These are phyloP conservation scores for Dicycla oo DNA, from an alignment of 2,888 invertebrate genomes.

Conservation along the genomic window DNA sequence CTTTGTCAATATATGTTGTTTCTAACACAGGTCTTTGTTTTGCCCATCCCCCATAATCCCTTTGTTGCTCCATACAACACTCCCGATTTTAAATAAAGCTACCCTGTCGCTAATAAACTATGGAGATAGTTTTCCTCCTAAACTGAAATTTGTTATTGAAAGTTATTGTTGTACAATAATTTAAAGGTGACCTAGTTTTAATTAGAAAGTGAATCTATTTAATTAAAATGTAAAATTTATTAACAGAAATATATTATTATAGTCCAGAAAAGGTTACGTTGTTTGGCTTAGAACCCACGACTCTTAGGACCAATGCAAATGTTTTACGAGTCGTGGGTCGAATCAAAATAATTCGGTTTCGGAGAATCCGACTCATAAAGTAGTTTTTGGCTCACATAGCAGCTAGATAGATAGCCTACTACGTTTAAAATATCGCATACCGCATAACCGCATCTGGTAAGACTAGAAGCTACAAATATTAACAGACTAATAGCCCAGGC, in stretches of 20 bases:
- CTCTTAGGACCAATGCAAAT: not conserved
- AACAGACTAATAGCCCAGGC: not conserved
- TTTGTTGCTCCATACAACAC: conserved; percentile 16
- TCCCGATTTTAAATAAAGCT: conserved; percentile 16
- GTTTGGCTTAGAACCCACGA: not conserved
- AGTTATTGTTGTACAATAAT: too few relatives aligned
- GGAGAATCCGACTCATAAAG: not conserved
- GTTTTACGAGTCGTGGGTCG: too few relatives aligned
- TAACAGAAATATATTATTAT: not conserved
- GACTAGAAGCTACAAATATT: not conserved
- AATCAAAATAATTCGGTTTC: not conserved
- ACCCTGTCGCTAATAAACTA: not conserved
- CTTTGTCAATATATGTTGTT: not conserved
- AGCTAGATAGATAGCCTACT: too few relatives aligned
- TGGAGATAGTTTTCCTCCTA: not conserved
- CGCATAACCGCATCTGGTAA: not conserved
- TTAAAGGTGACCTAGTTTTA: too few relatives aligned
- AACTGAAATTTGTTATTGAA: too few relatives aligned
- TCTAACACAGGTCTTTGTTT: conserved; percentile 23
- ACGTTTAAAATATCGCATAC: not conserved
- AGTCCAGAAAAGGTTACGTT: not conserved
- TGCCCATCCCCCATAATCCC: conserved; percentile 19
- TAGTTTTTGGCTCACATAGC: not conserved
- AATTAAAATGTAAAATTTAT: too few relatives aligned
- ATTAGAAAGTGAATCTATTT: too few relatives aligned